Conservation (phyloP, 2,888 invertebrate genomes). For the Hanleya hanleyi region DNA sequence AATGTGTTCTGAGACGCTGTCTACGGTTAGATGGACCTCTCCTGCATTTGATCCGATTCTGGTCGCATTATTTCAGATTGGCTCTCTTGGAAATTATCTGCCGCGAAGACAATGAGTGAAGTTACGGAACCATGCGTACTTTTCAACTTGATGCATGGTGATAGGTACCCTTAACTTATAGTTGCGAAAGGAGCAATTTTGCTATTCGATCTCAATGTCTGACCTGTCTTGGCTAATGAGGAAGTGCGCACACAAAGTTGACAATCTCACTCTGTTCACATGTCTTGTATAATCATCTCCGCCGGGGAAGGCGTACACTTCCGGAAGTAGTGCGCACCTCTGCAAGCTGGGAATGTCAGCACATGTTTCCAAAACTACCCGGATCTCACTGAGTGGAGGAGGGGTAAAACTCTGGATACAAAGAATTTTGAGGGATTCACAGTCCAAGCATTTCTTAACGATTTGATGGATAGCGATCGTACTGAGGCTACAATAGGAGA, state of each 20-base stretch:
- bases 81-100: too few relatives aligned
- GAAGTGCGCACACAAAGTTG: conserved; percentile 33
- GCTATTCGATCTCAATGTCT: conserved; percentile 50
- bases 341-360: conserved; percentile 52
- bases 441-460: conserved; percentile 44
- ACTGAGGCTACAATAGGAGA: conserved; percentile 54
- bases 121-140: too few relatives aligned
- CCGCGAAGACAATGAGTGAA: too few relatives aligned
- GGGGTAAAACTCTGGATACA: conserved; percentile 62
- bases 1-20: too few relatives aligned
- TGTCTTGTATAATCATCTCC: conserved; percentile 35
- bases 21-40: too few relatives aligned
- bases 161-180: too few relatives aligned
- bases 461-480: conserved; percentile 46
- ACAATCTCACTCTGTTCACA: conserved; percentile 4
- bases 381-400: conserved; percentile 44
- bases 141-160: too few relatives aligned
- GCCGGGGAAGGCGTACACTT: conserved; percentile 64
- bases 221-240: conserved; percentile 38
- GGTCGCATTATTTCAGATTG: too few relatives aligned
- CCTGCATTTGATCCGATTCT: too few relatives aligned
- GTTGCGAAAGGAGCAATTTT: too few relatives aligned
- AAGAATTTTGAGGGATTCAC: conserved; percentile 49
- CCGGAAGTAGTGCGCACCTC: conserved; percentile 58
- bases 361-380: conserved; percentile 46